Conservation (phyloP, 2,113 vertebrate species). For the Psittacara wagleri region DNA sequence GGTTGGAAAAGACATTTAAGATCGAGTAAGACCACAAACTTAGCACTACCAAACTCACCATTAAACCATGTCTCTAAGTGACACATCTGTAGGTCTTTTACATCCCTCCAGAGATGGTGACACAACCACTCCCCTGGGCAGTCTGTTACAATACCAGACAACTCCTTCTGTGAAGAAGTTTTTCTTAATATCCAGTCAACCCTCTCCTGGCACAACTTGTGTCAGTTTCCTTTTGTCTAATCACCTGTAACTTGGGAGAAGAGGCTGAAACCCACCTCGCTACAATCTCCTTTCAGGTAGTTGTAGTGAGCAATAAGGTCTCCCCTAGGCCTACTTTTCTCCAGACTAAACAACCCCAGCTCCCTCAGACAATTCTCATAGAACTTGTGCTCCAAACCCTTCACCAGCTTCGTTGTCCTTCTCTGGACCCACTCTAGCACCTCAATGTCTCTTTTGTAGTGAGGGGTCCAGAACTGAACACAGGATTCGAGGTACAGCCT, state of each 20-base stretch:
- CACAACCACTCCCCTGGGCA: background rate
- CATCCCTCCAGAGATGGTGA: background rate
- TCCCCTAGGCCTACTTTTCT: background rate
- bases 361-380: background rate
- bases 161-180: background rate
- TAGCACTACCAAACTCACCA: background rate
- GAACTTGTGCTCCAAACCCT: background rate
- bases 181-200: background rate
- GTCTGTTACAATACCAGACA: background rate
- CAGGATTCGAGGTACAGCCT: background rate
- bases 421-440: background rate
- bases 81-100: background rate
- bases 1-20: background rate
- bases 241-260: background rate
- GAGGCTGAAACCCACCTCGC: rapidly evolving
- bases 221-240: background rate
- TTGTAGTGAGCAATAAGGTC: too few species aligned
- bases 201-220: background rate
- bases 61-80: background rate
- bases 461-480: background rate
- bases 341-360: too few species aligned
- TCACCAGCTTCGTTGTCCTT: background rate
- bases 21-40: background rate
- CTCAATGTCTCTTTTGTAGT: background rate
- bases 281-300: background rate